Base-by-base conservation (phyloP, 2,888 invertebrate species). In the Deilephila porcellus region DNA sequence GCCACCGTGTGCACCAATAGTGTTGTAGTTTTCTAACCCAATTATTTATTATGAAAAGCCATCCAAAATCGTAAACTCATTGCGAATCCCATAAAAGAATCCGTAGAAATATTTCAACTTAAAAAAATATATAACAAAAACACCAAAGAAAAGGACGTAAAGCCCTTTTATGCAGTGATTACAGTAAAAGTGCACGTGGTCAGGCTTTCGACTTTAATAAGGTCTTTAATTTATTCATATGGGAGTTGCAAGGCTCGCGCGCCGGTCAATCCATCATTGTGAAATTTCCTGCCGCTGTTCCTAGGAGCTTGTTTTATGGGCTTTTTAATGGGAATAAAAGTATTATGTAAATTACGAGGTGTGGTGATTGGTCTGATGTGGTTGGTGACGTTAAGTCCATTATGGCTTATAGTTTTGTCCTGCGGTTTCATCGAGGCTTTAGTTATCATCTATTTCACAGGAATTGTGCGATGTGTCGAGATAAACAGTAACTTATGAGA, bases 191-290 rank as follows among this genome's bases (percentile, higher is more conserved):
- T 67, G 52, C 52, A 67, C 67, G 17, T 25, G 45, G 52, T 67
- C 25, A 67, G 67, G 67, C 52, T 67, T 67, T 67, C 45, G 77
- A 78, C 79, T 82, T 84, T 83, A 85, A 85, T 83, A 81, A 78
- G 81, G 76, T 74, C 78, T 78, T 80, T 86, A 85, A 86, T 84
- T 82, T 86, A 85, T 85, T 83, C 82, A 82, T 81, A 72, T 79
- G 80, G 80, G 79, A 77, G 76, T 75, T 71, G 73, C 81, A 80
- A 75, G 73, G 78, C 78, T 78, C 80, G 79, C 77, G 80, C 75
- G 80, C 77, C 77, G 78, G 81, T 82, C 81, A 78, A 85, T 85
- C 83, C 82, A 84, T 85, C 85, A 85, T 82, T 76, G 75, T 81
- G 77, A 80, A 81, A 78, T 81, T 79, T 76, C 77, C 81, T 76